Evolutionary conservation across 92 coral and sea anemone genomes (phyloP).

Genomic region (Meandrina meandrites): DNA sequence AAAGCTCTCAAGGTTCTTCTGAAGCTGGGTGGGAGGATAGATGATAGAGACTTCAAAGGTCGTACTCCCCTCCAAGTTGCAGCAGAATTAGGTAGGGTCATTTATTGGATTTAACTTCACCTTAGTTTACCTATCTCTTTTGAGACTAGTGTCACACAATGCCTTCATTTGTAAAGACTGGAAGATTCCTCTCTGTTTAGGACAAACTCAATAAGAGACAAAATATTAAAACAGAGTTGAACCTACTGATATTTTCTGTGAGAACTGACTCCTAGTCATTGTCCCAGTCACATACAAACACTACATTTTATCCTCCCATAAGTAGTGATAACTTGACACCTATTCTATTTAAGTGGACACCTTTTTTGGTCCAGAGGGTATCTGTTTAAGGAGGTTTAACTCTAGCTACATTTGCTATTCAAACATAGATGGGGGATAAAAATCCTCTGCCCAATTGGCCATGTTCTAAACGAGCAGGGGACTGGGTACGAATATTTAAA

Average conservation of each 20-base stretch:
- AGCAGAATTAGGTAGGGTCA: slow-evolving; percentile 85
- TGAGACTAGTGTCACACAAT: not conserved
- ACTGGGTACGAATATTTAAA: no score
- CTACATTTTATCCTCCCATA: not conserved
- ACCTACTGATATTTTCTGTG: no score
- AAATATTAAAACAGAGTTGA: no score
- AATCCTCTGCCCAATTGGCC: not conserved
- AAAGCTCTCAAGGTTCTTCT: slow-evolving; percentile 80
- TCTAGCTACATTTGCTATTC: not conserved
- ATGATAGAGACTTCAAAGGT: slow-evolving; percentile 83
- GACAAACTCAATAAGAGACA: not conserved
- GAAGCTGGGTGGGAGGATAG: slow-evolving; percentile 83
- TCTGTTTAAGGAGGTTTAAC: not conserved
- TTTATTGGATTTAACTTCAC: not conserved
- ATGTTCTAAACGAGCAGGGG: no score
- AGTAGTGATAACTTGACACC: no score
- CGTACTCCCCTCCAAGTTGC: slow-evolving; percentile 97
- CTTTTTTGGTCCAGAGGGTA: no score
- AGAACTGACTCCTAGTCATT: no score
- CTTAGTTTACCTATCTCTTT: no score
- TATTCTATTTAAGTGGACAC: no score
- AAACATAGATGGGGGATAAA: not conserved
- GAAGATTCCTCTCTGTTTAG: not conserved
- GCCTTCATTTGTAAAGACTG: not conserved
- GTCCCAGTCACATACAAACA: not conserved